Conservation (phyloP, 2,113 vertebrate species). For the Semnornis frantzii region DNA sequence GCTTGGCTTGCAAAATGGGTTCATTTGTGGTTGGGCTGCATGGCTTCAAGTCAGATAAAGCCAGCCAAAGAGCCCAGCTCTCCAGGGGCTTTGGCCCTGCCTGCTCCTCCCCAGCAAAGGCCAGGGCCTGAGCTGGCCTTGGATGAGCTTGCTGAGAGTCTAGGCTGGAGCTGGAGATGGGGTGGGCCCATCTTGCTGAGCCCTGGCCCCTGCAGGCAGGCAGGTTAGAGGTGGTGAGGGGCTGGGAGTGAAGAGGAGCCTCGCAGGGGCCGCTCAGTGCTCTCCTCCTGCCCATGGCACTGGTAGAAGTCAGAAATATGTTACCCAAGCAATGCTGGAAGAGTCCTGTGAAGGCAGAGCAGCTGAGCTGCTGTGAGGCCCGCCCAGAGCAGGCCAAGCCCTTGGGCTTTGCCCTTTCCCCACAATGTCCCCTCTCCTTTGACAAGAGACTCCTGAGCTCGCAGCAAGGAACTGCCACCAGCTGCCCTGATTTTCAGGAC, state of each 20-base stretch:
- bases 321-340: neutral
- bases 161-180: neutral
- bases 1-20: neutral
- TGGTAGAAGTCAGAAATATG: neutral
- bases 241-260: neutral
- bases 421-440: neutral
- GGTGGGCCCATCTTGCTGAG: neutral
- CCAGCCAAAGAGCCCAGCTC: neutral
- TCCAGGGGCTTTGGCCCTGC: neutral
- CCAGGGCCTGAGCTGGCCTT: neutral
- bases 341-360: neutral
- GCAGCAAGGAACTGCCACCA: neutral
- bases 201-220: neutral
- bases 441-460: neutral
- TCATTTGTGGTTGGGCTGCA: neutral
- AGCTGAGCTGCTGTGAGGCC: fast-evolving
- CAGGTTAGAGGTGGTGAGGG: neutral
- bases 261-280: fast-evolving
- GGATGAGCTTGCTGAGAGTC: fast-evolving
- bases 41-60: neutral
- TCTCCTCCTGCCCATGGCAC: neutral
- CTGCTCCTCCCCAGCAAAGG: neutral
- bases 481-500: neutral
- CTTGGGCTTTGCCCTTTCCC: neutral
- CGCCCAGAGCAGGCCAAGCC: neutral